These are phyloP conservation scores for Eugnorisma glareosa DNA, from an alignment of 2,888 invertebrate species.

Conservation along the genomic window DNA sequence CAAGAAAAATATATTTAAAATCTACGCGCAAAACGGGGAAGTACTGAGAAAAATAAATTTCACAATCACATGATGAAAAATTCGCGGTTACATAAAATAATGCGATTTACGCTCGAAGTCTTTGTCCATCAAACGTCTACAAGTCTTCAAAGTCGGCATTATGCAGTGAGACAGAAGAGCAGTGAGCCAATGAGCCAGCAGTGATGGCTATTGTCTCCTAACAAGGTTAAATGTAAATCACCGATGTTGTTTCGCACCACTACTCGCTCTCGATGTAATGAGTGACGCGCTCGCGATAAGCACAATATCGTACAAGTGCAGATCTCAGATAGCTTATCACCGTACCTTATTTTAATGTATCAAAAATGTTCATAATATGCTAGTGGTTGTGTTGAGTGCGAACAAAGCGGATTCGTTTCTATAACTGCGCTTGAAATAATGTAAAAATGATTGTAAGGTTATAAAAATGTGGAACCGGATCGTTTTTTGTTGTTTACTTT, in stretches of 20 bases:
- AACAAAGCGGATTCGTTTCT: conserved; percentile 36
- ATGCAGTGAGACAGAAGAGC: conserved; percentile 11
- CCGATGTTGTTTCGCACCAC: conserved; percentile 63
- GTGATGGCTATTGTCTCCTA: conserved; percentile 48
- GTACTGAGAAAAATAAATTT: conserved; percentile 24
- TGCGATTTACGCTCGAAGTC: background rate
- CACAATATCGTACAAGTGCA: conserved; percentile 73
- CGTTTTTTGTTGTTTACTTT: conserved; percentile 71
- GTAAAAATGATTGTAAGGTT: conserved; percentile 56
- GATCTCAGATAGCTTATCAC: conserved; percentile 85
- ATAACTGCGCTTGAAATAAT: conserved; percentile 55
- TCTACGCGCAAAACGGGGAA: conserved; percentile 1
- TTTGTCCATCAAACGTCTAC: conserved; percentile 37
- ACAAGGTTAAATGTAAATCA: conserved; percentile 74
- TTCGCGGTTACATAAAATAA: conserved; percentile 13
- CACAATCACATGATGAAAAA: conserved; percentile 36
- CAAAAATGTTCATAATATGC: conserved; percentile 70
- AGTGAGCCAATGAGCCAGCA: conserved; percentile 13
- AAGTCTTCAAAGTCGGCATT: conserved; percentile 14
- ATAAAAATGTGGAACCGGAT: conserved; percentile 76
- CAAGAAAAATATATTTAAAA: background rate
- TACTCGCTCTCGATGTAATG: conserved; percentile 65
- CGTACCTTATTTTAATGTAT: conserved; percentile 74
- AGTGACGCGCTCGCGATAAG: conserved; percentile 79
- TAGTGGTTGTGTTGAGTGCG: conserved; percentile 54